phyloP scores from a whole-genome alignment of 2,888 invertebrate species.

The Dicycla oo region DNA sequence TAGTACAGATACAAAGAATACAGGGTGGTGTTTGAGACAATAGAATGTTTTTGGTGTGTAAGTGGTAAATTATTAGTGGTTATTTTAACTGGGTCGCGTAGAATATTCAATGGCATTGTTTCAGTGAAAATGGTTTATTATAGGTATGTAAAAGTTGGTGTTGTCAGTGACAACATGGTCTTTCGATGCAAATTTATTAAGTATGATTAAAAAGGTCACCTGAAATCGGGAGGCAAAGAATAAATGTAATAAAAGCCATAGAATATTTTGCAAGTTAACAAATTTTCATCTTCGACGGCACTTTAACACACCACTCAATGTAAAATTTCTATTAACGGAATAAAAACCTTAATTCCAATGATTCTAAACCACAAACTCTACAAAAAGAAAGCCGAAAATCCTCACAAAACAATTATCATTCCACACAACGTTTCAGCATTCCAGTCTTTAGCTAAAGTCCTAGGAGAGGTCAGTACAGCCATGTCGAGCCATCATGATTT shows the following conservation, averaged over 20 bases:
- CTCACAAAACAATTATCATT: slow-evolving; percentile 7
- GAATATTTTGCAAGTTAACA: background rate
- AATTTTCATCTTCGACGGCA: background rate
- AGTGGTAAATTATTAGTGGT: slow-evolving; percentile 5
- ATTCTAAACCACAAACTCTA: background rate
- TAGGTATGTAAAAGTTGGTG: background rate
- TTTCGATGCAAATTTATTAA: background rate
- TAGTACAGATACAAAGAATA: background rate
- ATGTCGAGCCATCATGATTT: slow-evolving; percentile 44
- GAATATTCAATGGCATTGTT: background rate
- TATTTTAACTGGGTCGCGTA: background rate
- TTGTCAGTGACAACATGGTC: background rate
- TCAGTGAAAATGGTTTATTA: background rate
- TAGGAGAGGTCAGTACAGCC: slow-evolving; percentile 23
- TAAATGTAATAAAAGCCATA: background rate
- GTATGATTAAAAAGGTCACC: background rate
- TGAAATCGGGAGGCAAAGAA: background rate
- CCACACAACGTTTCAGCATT: background rate
- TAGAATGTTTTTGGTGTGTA: background rate
- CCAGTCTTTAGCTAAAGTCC: slow-evolving; percentile 4
- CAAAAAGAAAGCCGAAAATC: background rate
- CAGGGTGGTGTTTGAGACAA: background rate
- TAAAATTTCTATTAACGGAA: too few species aligned
- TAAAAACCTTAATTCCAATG: background rate
- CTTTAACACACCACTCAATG: background rate